A percentile compares a stretch with the other conserved stretches of the same genome.
These are phyloP conservation scores for Tyto alba DNA, from an alignment of 2,113 vertebrate species.

Conservation along the genomic window DNA sequence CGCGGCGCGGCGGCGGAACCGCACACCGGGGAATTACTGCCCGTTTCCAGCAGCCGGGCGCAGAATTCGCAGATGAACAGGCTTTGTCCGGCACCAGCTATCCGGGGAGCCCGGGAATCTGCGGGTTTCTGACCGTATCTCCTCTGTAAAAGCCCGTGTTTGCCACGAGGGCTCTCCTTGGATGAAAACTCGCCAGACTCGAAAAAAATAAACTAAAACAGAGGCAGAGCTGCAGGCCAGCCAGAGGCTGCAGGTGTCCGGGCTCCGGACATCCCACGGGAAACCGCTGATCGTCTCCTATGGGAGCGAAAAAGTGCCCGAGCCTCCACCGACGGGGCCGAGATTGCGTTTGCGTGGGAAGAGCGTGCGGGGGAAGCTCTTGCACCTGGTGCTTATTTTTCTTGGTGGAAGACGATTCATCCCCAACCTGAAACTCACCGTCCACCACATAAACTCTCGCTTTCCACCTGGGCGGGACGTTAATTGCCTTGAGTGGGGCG, in stretches of 20 bases:
- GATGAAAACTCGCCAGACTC: not conserved
- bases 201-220: not conserved
- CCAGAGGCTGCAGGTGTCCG: not conserved
- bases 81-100: not conserved
- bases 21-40: not conserved
- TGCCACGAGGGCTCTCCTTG: not conserved
- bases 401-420: not conserved
- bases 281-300: rapidly evolving
- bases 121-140: rapidly evolving
- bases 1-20: too few species aligned
- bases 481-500: not conserved
- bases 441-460: rapidly evolving
- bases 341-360: not conserved
- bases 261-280: not conserved
- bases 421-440: not conserved
- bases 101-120: not conserved
- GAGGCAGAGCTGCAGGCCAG: not conserved
- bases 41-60: not conserved
- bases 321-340: not conserved
- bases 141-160: not conserved
- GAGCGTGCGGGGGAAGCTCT: not conserved
- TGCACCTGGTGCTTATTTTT: not conserved
- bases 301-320: not conserved
- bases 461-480: not conserved
- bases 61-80: not conserved